phyloP scores from a whole-genome alignment of 2,797 vertebrate species.

The Bufotes viridis region DNA sequence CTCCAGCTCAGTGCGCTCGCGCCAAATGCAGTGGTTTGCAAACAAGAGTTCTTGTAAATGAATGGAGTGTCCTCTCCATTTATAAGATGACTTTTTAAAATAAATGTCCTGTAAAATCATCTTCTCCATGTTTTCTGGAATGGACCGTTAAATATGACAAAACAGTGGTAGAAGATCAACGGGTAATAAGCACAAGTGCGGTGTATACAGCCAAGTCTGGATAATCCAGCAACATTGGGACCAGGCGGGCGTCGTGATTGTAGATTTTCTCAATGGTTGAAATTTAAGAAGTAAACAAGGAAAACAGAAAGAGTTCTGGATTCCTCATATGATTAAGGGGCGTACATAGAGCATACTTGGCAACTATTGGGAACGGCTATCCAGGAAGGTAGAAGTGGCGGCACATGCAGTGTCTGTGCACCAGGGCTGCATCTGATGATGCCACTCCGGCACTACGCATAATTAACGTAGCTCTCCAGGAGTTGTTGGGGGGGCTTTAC shows the following conservation, averaged over 20 bases:
- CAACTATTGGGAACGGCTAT: too few relatives aligned
- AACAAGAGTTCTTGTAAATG: constrained; percentile 3
- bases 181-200: not conserved
- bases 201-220: not conserved
- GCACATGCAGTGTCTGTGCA: too few relatives aligned
- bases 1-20: not conserved
- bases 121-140: not conserved
- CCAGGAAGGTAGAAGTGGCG: too few relatives aligned
- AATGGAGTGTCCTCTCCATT: not conserved
- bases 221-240: not conserved
- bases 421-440: too few relatives aligned
- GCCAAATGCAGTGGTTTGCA: not conserved
- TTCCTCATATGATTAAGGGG: too few relatives aligned
- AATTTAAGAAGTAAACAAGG: not conserved
- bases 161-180: not conserved
- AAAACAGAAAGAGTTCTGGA: too few relatives aligned
- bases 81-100: not conserved
- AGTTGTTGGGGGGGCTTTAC: too few relatives aligned
- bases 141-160: constrained; percentile 1
- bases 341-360: too few relatives aligned
- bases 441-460: too few relatives aligned
- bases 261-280: not conserved
- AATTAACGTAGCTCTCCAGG: too few relatives aligned
- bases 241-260: not conserved
- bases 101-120: constrained; percentile 10